Percentiles rank a stretch among this genome's conserved stretches.
Evolutionary conservation across 2,888 invertebrate species (phyloP).

Genomic region (Masnerella sp.): DNA sequence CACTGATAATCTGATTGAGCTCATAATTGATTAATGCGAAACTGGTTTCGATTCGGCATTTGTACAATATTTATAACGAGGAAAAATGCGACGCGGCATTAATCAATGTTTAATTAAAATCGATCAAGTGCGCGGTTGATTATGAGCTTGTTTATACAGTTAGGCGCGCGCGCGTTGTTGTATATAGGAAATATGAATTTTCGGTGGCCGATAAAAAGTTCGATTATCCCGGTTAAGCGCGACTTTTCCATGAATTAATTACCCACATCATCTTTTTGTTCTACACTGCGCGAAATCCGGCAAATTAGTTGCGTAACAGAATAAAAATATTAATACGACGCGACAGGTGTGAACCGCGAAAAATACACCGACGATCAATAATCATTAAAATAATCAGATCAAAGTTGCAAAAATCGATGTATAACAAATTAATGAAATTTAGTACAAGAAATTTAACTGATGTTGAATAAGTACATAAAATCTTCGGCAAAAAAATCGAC

Average conservation of each 20-base stretch:
- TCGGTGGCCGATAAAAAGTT: constrained; percentile 6
- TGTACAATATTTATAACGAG: constrained; percentile 14
- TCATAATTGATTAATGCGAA: constrained; percentile 16
- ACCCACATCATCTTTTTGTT: constrained; percentile 10
- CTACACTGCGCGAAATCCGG: no score
- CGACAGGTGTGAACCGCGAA: no score
- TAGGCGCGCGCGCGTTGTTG: constrained; percentile 9
- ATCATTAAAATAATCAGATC: no score
- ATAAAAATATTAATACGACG: no score
- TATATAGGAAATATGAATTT: constrained; percentile 13
- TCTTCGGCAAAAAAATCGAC: no score
- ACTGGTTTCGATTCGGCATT: constrained; percentile 14
- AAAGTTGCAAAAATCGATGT: no score
- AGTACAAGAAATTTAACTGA: no score
- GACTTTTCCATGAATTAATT: constrained; percentile 16
- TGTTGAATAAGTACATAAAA: no score
- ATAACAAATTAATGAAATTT: no score
- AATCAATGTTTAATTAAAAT: constrained; percentile 47
- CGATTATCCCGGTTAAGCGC: constrained; percentile 11
- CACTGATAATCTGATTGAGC: constrained; percentile 23
- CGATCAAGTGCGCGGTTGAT: constrained; percentile 26
- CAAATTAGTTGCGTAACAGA: no score
- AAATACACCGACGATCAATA: no score
- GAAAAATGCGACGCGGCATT: constrained; percentile 26
- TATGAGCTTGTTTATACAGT: constrained; percentile 38